A percentile compares a stretch with the other conserved stretches of the same genome.
Conservation (phyloP, 2,888 invertebrate species). For the Agonopterix heracliana region DNA sequence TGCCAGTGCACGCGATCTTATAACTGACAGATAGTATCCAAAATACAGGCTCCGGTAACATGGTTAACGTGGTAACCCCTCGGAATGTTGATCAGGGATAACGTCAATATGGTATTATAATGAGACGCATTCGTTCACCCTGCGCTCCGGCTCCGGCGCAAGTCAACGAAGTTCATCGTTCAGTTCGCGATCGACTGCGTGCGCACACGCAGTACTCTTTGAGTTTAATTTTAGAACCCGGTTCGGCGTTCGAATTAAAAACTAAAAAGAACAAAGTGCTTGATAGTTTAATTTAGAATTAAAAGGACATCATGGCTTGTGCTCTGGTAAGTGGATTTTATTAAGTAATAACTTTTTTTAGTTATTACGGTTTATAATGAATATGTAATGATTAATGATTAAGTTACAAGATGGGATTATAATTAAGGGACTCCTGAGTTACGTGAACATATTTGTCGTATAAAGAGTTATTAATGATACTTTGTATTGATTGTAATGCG, state of each 20-base stretch:
- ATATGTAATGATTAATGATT: no score
- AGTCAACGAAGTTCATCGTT: constrained; percentile 46
- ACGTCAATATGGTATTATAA: constrained; percentile 34
- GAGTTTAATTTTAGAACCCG: constrained; percentile 29
- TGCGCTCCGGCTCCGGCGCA: constrained; percentile 40
- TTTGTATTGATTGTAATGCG: no score
- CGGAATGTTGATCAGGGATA: constrained; percentile 48
- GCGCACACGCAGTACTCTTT: constrained; percentile 40
- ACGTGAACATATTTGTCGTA: constrained; percentile 12
- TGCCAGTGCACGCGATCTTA: constrained; percentile 9
- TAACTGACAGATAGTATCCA: constrained; percentile 39
- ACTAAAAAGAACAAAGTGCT: constrained; percentile 51
- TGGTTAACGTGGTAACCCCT: constrained; percentile 24
- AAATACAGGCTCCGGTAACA: constrained; percentile 40
- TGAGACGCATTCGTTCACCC: constrained; percentile 38
- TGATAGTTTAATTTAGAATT: constrained; percentile 59
- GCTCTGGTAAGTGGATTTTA: constrained; percentile 39
- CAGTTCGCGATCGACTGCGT: constrained; percentile 52
- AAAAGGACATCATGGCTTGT: constrained; percentile 50
- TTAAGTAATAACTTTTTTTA: constrained; percentile 14
- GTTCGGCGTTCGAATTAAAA: constrained; percentile 24
- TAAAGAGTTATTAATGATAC: neutral
- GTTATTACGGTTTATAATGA: neutral
- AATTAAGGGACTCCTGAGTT: constrained; percentile 12
- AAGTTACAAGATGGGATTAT: constrained; percentile 9